Conservation (phyloP, 2,113 vertebrate genomes). For the Tursiops truncatus region DNA sequence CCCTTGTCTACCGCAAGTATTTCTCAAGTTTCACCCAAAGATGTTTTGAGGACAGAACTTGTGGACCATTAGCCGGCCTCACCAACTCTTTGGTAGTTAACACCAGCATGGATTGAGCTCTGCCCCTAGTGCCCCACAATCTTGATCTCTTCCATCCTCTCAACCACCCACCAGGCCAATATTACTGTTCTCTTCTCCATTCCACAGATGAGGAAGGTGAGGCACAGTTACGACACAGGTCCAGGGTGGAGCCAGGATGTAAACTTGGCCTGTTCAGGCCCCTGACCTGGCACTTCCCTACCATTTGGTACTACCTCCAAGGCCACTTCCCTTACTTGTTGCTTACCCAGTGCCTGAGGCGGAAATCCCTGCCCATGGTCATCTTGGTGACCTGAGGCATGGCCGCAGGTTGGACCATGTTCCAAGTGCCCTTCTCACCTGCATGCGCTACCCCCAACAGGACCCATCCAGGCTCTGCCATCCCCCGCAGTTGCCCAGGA, state of each 20-base stretch:
- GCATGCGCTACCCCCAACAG: neutral
- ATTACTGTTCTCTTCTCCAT: neutral
- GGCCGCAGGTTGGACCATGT: neutral
- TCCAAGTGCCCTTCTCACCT: neutral
- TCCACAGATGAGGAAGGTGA: neutral
- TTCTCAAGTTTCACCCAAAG: conserved; percentile 19
- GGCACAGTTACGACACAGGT: neutral
- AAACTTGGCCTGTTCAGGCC: neutral
- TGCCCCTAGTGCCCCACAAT: neutral
- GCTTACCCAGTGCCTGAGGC: neutral
- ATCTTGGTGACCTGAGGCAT: neutral
- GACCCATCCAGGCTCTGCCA: neutral
- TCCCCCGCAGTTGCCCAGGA: neutral
- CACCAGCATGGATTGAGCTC: neutral
- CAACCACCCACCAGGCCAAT: neutral
- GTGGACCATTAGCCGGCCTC: neutral
- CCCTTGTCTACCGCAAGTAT: neutral
- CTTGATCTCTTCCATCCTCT: neutral
- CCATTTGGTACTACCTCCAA: neutral
- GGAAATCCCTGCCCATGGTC: neutral
- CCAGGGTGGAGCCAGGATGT: neutral
- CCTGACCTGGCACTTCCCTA: neutral
- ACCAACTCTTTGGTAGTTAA: neutral
- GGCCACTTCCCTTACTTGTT: neutral
- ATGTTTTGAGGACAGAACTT: neutral